A percentile compares a stretch with the other conserved stretches of the same genome.
Conservation (phyloP, 1,140 invertebrate genomes). For the Papilio aristodemus region DNA sequence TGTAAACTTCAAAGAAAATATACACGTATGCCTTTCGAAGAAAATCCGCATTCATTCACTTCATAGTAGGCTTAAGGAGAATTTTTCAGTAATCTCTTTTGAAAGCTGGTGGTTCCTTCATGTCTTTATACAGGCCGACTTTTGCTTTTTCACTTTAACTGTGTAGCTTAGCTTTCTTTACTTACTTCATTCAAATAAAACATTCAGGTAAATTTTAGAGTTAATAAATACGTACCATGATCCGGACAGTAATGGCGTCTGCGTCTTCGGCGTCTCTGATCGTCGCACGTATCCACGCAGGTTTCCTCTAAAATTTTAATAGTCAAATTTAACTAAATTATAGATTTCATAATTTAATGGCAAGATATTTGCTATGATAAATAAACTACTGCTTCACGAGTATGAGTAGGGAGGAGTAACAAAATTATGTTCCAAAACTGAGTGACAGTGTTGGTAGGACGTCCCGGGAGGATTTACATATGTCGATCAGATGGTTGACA, state of each 20-base stretch:
- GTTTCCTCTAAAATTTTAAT: constrained; percentile 60
- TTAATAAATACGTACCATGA: constrained; percentile 53
- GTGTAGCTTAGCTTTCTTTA: neutral
- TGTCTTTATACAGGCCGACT: neutral
- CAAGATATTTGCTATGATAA: no score
- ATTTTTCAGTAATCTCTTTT: constrained; percentile 5
- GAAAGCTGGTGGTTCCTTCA: neutral
- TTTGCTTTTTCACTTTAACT: neutral
- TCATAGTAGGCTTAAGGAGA: neutral
- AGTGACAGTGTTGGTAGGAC: no score
- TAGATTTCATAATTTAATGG: neutral
- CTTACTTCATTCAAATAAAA: neutral
- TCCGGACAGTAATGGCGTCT: constrained; percentile 72
- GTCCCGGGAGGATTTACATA: no score
- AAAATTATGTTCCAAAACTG: no score
- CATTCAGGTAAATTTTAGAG: neutral
- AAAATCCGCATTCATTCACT: constrained; percentile 2
- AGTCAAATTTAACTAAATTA: neutral
- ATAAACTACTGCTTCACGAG: no score
- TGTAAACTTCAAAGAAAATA: neutral
- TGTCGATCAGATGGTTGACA: no score
- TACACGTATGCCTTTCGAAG: neutral
- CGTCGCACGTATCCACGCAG: constrained; percentile 69
- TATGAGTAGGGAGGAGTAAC: no score
- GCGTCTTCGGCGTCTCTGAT: constrained; percentile 62